Base-by-base conservation (phyloP, 1,140 invertebrate genomes). In the Zaprionus gabonicus region DNA sequence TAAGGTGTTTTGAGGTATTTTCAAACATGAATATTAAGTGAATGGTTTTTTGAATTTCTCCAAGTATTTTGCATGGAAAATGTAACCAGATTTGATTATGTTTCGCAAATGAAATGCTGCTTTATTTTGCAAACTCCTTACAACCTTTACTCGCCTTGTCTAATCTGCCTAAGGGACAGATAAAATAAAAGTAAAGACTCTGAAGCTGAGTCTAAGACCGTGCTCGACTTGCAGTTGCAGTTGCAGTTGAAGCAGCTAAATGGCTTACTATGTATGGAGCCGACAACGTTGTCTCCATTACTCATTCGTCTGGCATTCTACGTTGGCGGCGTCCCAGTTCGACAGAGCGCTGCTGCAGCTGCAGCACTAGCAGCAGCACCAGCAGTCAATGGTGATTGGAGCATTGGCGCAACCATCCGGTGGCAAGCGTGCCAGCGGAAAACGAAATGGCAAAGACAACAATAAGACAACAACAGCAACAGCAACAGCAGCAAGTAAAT, bases 251-350 rank as follows among this genome's bases (percentile, higher is more conserved):
- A 10, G 31, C 9, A 31, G 31, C 38, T 28, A 27, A 25, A 56
- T 56, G 31, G 25, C 53, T 56, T 56, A 10, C 25, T 56, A 51
- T 51, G 46, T 51, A 51, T 51, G 46, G 46, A n/a, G 4, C 46
- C 20, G 46, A 49, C n/a, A 12, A 25, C 23, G n/a, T 7, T 64
- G 49, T 46, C 55, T 38, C 66, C 68, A 64, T 70, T 80, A 67
- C 57, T 69, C 74, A 78, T 68, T 75, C 83, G 64, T 41, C 53
- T 80, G 81, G 57, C 79, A 86, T 87, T 82, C 76, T 67, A 71
- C 59, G 70, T 49, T 68, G 80, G 67, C 77, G 60, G 76, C 66
- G 67, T 51, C 71, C 64, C 64, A 73, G 71, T 68, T 73, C 64
- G 53, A 20, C 60, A n/a, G 55, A 9, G 20, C 25, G 25, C 25